Evolutionary conservation across 2,888 invertebrate genomes (phyloP).

Genomic region (Lomographa bimaculata): DNA sequence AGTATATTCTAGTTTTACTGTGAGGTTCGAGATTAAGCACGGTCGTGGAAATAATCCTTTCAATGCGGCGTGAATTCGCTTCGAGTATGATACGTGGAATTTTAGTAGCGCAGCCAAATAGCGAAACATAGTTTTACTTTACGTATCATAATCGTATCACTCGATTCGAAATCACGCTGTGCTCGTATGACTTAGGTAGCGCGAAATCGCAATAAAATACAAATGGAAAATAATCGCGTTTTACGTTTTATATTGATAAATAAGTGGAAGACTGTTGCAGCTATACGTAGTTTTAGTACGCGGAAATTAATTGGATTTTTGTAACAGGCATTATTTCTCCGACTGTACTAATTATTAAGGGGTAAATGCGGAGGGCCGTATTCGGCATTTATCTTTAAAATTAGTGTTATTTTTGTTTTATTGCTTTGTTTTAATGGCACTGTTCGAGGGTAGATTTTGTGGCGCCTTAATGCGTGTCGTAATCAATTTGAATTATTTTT

Average conservation of each 20-base stretch:
- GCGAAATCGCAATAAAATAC: slow-evolving; percentile 24
- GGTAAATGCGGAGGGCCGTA: slow-evolving; percentile 46
- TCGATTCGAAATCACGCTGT: not conserved
- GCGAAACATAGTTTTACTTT: too few species aligned
- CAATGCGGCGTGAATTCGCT: not conserved
- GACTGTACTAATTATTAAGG: slow-evolving; percentile 37
- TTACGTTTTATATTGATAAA: slow-evolving; percentile 19
- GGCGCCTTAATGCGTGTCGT: too few species aligned
- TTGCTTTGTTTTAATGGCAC: slow-evolving; percentile 31
- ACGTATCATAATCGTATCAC: not conserved
- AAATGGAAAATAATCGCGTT: slow-evolving; percentile 15
- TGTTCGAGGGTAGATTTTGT: slow-evolving; percentile 12
- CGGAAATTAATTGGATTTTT: slow-evolving; percentile 5
- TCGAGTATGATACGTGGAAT: not conserved
- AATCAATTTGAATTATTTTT: too few species aligned
- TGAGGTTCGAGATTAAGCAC: slow-evolving; percentile 35
- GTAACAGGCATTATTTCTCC: slow-evolving; percentile 41
- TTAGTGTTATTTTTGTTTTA: slow-evolving; percentile 41
- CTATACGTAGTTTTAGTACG: slow-evolving; percentile 22
- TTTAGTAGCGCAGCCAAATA: too few species aligned
- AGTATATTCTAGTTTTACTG: slow-evolving; percentile 72
- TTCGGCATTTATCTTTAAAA: slow-evolving; percentile 48
- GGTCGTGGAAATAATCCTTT: slow-evolving; percentile 27
- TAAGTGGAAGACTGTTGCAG: slow-evolving; percentile 20
- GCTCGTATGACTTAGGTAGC: slow-evolving; percentile 13